Conservation (phyloP, 92 coral and sea anemone species). For the Palythoa grandis region DNA sequence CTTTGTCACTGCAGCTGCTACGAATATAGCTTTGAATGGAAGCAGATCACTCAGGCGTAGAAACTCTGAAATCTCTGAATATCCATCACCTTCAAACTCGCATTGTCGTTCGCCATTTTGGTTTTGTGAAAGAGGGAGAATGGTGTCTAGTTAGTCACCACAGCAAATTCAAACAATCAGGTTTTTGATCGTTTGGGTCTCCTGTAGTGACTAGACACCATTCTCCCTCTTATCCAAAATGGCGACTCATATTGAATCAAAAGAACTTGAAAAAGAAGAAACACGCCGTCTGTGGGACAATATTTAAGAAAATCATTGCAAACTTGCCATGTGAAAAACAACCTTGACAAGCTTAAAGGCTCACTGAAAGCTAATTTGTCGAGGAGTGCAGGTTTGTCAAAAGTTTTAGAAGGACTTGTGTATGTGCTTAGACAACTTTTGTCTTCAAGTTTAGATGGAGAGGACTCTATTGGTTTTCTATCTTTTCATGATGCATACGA, state of each 20-base stretch:
- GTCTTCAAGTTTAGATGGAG: slow-evolving; percentile 26
- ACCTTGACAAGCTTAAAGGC: slow-evolving; percentile 28
- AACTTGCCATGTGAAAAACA: slow-evolving; percentile 13
- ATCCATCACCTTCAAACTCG: slow-evolving; percentile 6
- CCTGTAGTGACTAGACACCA: too few species aligned
- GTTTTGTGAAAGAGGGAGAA: slow-evolving; percentile 1
- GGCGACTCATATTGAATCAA: slow-evolving; percentile 17
- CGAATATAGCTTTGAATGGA: slow-evolving; percentile 15
- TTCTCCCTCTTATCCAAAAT: neutral
- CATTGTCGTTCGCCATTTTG: neutral
- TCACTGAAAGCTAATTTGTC: slow-evolving; percentile 6
- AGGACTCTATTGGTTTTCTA: neutral
- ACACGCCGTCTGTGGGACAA: slow-evolving; percentile 5
- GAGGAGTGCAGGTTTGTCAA: slow-evolving; percentile 16
- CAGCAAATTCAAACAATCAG: neutral
- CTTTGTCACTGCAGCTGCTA: slow-evolving; percentile 30
- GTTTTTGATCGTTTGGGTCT: too few species aligned
- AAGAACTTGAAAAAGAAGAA: slow-evolving; percentile 15
- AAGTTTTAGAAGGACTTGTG: slow-evolving; percentile 17
- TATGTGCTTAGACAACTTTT: slow-evolving; percentile 25
- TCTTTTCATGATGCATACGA: too few species aligned
- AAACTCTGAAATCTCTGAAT: slow-evolving; percentile 26
- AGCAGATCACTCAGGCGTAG: slow-evolving; percentile 26
- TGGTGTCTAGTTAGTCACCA: slow-evolving; percentile 9
- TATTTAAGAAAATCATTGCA: slow-evolving; percentile 12